Percentiles rank a stretch among this genome's conserved stretches.
Conservation (phyloP, 2,113 vertebrate species). For the Poecilia latipinna region DNA sequence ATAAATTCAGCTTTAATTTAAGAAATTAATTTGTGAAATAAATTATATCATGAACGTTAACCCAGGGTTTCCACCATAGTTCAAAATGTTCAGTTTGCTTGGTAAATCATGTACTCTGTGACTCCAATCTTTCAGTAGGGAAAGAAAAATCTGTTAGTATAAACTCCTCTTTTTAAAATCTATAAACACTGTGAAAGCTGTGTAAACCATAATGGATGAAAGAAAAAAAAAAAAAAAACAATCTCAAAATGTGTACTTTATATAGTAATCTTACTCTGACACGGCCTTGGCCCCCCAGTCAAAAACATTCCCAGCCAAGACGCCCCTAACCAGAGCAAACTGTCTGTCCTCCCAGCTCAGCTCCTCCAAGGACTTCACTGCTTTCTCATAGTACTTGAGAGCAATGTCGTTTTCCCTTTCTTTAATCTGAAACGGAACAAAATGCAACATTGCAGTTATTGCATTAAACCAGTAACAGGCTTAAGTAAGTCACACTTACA, state of each 20-base stretch:
- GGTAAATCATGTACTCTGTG: background rate
- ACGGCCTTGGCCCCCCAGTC: conserved; percentile 99
- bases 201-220: background rate
- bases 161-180: background rate
- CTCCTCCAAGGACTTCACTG: conserved; percentile 86
- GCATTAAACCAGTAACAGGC: background rate
- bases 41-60: background rate
- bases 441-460: background rate
- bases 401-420: conserved; percentile 94
- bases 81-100: background rate
- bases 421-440: conserved; percentile 85
- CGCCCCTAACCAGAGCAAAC: conserved; percentile 92
- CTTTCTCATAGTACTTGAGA: conserved; percentile 88
- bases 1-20: background rate
- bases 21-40: background rate
- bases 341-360: conserved; percentile 94
- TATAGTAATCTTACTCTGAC: conserved; percentile 84
- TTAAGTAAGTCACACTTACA: background rate
- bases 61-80: background rate
- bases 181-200: no score
- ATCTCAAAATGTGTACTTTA: background rate
- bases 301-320: conserved; percentile 96
- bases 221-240: background rate
- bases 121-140: background rate
- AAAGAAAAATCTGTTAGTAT: background rate